A percentile compares a stretch with the other conserved stretches of the same genome.
These are phyloP conservation scores for Tachystola acroxantha DNA, from an alignment of 2,888 invertebrate genomes.

Conservation along the genomic window DNA sequence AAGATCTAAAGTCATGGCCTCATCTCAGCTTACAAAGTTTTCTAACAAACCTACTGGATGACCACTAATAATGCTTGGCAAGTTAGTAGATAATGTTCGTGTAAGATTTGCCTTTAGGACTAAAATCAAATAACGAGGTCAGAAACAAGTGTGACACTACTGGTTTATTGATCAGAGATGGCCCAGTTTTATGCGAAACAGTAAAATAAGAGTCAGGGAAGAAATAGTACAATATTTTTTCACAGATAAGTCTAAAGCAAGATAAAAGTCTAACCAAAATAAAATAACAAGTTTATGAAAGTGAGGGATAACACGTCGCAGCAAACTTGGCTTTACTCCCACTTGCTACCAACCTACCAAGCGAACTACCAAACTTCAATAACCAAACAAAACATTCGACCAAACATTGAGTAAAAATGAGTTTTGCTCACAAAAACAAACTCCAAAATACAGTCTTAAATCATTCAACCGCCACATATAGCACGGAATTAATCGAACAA, in stretches of 20 bases:
- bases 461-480: conserved; percentile 21
- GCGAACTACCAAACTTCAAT: background rate
- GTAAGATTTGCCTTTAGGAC: background rate
- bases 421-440: conserved; percentile 32
- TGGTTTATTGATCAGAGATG: too few species aligned
- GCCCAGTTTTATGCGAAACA: too few species aligned
- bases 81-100: conserved; percentile 2
- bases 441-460: conserved; percentile 37
- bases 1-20: conserved; percentile 35
- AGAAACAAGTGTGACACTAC: too few species aligned
- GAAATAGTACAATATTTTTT: too few species aligned
- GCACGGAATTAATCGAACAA: conserved; percentile 15
- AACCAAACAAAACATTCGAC: conserved; percentile 8
- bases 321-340: too few species aligned
- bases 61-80: conserved; percentile 12
- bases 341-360: conserved; percentile 4
- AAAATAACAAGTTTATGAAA: too few species aligned
- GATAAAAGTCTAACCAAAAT: too few species aligned
- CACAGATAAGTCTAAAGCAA: too few species aligned
- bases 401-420: conserved; percentile 15
- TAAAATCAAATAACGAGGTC: too few species aligned
- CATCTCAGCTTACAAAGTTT: conserved; percentile 67
- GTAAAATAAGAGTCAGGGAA: too few species aligned
- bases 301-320: too few species aligned
- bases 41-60: conserved; percentile 69